Conservation (phyloP, 2,797 vertebrate genomes). For the Geotrypetes seraphini region DNA sequence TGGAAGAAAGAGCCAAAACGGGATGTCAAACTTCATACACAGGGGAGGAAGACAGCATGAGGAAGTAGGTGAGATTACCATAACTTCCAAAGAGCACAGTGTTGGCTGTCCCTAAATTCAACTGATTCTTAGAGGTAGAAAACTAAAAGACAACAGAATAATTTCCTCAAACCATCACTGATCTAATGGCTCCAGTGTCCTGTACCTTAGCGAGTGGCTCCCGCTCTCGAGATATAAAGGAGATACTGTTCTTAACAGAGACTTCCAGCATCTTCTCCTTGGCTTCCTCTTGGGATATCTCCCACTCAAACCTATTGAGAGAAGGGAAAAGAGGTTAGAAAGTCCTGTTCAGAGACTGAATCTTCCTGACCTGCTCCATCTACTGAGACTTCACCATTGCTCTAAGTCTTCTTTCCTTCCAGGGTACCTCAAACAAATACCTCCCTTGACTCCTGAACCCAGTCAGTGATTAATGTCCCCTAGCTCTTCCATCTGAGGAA, state of each 20-base stretch:
- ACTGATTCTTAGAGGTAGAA: background rate
- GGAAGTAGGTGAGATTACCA: background rate
- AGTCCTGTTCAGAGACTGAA: no score
- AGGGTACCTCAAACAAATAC: no score
- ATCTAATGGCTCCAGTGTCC: background rate
- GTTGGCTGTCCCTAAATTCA: background rate
- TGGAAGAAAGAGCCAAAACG: constrained; percentile 20
- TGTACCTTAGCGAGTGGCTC: constrained; percentile 80
- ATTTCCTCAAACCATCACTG: background rate
- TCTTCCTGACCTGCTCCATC: no score
- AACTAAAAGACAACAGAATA: no score
- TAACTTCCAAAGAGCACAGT: background rate
- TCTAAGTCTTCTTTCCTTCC: no score
- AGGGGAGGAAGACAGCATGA: background rate
- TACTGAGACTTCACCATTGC: background rate
- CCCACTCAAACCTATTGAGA: constrained; percentile 75
- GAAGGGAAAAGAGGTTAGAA: background rate
- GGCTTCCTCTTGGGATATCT: constrained; percentile 69
- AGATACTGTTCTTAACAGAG: constrained; percentile 75
- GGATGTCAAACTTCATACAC: background rate
- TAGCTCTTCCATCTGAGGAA: no score
- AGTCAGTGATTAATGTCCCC: no score
- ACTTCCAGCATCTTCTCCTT: constrained; percentile 66
- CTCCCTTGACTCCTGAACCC: no score
- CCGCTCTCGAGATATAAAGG: constrained; percentile 82